These are phyloP conservation scores for Montipora capitata DNA, from an alignment of 92 coral and sea anemone genomes.

Conservation along the genomic window DNA sequence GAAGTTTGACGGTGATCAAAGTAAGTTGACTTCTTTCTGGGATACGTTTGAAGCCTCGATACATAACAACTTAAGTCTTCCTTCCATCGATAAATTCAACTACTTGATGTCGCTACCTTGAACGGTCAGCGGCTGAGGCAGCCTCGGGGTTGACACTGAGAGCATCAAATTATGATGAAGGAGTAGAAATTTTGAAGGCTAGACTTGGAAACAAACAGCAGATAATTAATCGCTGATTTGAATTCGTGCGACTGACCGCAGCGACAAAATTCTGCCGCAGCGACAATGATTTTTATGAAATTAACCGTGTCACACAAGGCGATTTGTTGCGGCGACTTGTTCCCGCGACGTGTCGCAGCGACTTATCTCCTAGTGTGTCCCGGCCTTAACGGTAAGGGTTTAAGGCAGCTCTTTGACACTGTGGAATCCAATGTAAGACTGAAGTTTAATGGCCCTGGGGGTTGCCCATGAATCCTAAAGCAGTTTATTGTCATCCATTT, in stretches of 20 bases:
- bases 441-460: slow-evolving; percentile 61
- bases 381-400: slow-evolving; percentile 34
- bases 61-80: slow-evolving; percentile 44
- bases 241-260: too few relatives aligned
- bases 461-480: slow-evolving; percentile 46
- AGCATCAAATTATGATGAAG: slow-evolving; percentile 48
- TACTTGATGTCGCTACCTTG: slow-evolving; percentile 49
- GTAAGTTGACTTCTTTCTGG: slow-evolving; percentile 71
- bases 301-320: too few relatives aligned
- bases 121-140: slow-evolving; percentile 42
- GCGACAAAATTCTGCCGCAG: too few relatives aligned
- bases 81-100: slow-evolving; percentile 58
- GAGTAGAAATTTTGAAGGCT: slow-evolving; percentile 46
- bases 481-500: slow-evolving; percentile 51
- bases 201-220: slow-evolving; percentile 67
- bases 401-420: slow-evolving; percentile 55
- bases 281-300: too few relatives aligned
- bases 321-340: too few relatives aligned
- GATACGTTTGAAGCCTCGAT: slow-evolving; percentile 64
- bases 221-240: slow-evolving; percentile 56
- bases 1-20: slow-evolving; percentile 54
- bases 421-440: slow-evolving; percentile 44
- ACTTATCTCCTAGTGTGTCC: too few relatives aligned
- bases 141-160: slow-evolving; percentile 32
- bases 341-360: too few relatives aligned